These are phyloP conservation scores for Taenaris catops DNA, from an alignment of 2,888 invertebrate genomes.

Conservation along the genomic window DNA sequence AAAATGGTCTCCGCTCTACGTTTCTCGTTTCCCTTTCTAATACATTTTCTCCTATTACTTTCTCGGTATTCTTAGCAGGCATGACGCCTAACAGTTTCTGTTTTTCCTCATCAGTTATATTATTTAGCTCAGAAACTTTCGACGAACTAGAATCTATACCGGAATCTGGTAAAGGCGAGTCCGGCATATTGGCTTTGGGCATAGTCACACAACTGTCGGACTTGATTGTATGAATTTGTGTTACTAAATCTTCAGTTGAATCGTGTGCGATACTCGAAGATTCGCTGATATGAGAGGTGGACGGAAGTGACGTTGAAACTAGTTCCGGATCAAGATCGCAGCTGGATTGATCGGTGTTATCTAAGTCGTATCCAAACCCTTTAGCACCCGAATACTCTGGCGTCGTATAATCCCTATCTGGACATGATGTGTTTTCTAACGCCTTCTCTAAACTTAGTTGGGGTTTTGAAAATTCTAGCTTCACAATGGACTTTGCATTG, in stretches of 20 bases:
- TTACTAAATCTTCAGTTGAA: slow-evolving; percentile 69
- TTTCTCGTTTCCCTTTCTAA: slow-evolving; percentile 59
- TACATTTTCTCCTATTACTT: slow-evolving; percentile 44
- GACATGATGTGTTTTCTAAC: slow-evolving; percentile 71
- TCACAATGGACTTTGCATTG: slow-evolving; percentile 75
- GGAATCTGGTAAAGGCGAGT: slow-evolving; percentile 70
- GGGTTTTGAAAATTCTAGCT: slow-evolving; percentile 84
- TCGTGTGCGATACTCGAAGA: slow-evolving; percentile 68
- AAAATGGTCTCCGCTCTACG: slow-evolving; percentile 86
- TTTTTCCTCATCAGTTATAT: slow-evolving; percentile 97
- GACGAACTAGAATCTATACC: slow-evolving; percentile 61
- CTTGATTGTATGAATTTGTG: slow-evolving; percentile 46
- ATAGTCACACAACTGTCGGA: slow-evolving; percentile 23
- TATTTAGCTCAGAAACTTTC: slow-evolving; percentile 77
- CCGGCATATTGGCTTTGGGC: slow-evolving; percentile 60
- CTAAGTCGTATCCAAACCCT: slow-evolving; percentile 49
- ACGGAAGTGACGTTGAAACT: slow-evolving; percentile 69
- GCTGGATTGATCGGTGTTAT: slow-evolving; percentile 62
- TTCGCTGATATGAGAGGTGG: slow-evolving; percentile 74
- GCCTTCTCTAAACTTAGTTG: slow-evolving; percentile 88
- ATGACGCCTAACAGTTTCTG: slow-evolving; percentile 75
- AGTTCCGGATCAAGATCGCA: slow-evolving; percentile 73
- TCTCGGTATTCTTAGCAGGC: slow-evolving; percentile 37
- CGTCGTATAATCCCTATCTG: slow-evolving; percentile 66
- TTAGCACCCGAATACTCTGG: slow-evolving; percentile 61